Percentiles rank a stretch among this genome's conserved stretches.
These are phyloP conservation scores for Sinella curviseta DNA, from an alignment of 1,140 invertebrate genomes.

Conservation along the genomic window DNA sequence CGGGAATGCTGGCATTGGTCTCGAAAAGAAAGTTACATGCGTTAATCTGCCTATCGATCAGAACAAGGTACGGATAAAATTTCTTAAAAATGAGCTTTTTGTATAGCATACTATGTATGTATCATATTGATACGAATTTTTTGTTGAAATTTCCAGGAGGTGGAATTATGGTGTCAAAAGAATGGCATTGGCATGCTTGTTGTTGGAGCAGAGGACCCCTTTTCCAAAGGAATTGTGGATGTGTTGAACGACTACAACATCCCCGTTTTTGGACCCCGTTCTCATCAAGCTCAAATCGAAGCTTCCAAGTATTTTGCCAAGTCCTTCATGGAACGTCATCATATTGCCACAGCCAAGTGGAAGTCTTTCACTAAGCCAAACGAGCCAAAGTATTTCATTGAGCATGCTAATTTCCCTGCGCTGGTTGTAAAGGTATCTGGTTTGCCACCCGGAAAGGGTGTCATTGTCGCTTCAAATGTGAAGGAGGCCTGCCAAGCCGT, in stretches of 20 bases:
- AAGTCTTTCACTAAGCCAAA: conserved; percentile 73
- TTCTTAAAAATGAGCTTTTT: too few species aligned
- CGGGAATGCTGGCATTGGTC: conserved; percentile 83
- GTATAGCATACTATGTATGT: too few species aligned
- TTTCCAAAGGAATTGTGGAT: conserved; percentile 83
- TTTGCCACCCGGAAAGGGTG: conserved; percentile 93
- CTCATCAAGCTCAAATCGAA: conserved; percentile 82
- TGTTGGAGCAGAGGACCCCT: conserved; percentile 90
- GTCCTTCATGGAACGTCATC: conserved; percentile 83
- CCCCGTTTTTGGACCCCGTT: conserved; percentile 80
- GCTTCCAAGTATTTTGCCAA: conserved; percentile 92
- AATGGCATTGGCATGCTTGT: conserved; percentile 77
- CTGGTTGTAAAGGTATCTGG: conserved; percentile 93
- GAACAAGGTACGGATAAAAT: conserved; percentile 43
- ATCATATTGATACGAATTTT: too few species aligned
- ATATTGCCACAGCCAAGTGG: conserved; percentile 86
- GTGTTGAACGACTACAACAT: conserved; percentile 65
- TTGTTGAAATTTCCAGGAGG: too few species aligned
- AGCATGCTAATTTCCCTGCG: conserved; percentile 71
- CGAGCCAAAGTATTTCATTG: conserved; percentile 79
- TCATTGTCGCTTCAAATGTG: conserved; percentile 75
- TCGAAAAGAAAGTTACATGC: conserved; percentile 66
- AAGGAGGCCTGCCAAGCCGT: conserved; percentile 79
- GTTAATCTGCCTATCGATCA: conserved; percentile 67
- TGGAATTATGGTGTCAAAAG: conserved; percentile 73